Percentiles rank a stretch among this genome's conserved stretches.
These are phyloP conservation scores for Burhinus oedicnemus DNA, from an alignment of 2,113 vertebrate species.

Conservation along the genomic window DNA sequence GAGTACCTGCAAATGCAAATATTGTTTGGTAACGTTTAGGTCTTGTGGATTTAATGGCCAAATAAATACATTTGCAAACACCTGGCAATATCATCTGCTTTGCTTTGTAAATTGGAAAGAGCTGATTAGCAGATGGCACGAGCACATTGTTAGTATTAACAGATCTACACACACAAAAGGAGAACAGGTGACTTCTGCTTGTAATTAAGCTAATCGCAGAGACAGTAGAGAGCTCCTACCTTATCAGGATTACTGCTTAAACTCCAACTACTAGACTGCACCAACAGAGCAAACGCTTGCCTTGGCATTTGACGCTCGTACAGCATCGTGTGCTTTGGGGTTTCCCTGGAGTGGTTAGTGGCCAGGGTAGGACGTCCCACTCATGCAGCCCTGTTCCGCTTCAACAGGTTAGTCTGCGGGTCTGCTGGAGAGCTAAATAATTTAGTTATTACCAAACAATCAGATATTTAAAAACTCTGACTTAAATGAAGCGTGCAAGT, in stretches of 20 bases:
- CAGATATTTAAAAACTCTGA: background rate
- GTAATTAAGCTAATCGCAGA: conserved; percentile 12
- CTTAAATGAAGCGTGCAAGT: background rate
- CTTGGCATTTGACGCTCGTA: background rate
- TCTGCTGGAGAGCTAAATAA: background rate
- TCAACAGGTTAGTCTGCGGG: background rate
- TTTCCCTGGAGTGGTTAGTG: background rate
- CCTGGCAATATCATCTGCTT: background rate
- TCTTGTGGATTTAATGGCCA: background rate
- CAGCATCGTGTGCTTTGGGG: background rate
- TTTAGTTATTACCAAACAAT: background rate
- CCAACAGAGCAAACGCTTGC: background rate
- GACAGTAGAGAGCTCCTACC: background rate
- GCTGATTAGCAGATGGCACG: background rate
- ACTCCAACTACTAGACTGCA: background rate
- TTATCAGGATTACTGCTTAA: background rate
- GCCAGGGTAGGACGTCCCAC: background rate
- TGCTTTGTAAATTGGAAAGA: background rate
- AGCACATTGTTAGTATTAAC: background rate
- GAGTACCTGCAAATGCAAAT: background rate
- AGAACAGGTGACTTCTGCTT: conserved; percentile 5
- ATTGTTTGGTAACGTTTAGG: background rate
- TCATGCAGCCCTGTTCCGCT: background rate
- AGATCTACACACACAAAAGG: background rate
- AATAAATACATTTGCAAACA: background rate